These are phyloP conservation scores for Chinchilla lanigera DNA, from an alignment of 2,113 vertebrate genomes.

Conservation along the genomic window DNA sequence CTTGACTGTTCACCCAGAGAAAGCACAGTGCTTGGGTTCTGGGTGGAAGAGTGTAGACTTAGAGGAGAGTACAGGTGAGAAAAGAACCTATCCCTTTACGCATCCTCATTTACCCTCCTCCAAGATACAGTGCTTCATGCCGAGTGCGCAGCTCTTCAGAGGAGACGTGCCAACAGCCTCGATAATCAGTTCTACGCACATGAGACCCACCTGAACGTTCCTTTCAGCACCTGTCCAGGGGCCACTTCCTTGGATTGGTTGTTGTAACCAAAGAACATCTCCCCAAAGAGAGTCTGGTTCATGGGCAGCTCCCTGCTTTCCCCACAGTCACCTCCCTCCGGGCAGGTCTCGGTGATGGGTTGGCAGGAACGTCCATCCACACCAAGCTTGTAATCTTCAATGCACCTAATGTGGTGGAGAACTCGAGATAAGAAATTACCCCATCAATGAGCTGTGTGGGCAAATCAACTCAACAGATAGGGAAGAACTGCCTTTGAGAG, in stretches of 20 bases:
- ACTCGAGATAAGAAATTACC: background rate
- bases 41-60: background rate
- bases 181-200: background rate
- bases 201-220: constrained; percentile 93
- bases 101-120: background rate
- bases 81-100: background rate
- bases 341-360: constrained; percentile 94
- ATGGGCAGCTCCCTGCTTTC: constrained; percentile 94
- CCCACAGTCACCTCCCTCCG: constrained; percentile 91
- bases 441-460: background rate
- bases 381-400: constrained; percentile 97
- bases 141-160: background rate
- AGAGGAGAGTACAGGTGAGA: background rate
- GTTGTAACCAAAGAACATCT: constrained; percentile 98
- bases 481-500: background rate
- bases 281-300: constrained; percentile 97
- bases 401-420: constrained; percentile 89
- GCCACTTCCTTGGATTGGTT: constrained; percentile 95
- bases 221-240: constrained; percentile 95
- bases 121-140: background rate
- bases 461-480: background rate
- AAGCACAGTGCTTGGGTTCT: background rate
- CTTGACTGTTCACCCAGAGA: background rate
- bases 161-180: too few relatives aligned
- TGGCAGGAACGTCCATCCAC: constrained; percentile 95